Percentiles rank a stretch among this genome's conserved stretches.
Conservation (phyloP, 2,888 invertebrate species). For the Dilophus febrilis region DNA sequence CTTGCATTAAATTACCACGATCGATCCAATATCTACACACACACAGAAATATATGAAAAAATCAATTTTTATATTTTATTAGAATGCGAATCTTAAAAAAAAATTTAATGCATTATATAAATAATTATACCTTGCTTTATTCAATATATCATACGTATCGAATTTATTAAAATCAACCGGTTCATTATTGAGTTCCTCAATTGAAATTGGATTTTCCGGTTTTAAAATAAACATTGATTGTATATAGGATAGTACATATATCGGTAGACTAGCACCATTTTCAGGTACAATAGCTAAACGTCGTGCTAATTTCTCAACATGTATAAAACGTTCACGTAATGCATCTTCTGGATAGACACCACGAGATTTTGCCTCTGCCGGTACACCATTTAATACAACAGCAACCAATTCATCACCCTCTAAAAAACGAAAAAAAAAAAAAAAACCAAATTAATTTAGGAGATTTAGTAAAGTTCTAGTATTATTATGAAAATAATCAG, state of each 20-base stretch:
- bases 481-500: too few species aligned
- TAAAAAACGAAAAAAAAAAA: constrained; percentile 30
- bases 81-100: constrained; percentile 21
- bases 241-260: constrained; percentile 73
- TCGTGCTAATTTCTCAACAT: constrained; percentile 62
- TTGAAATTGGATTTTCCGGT: constrained; percentile 48
- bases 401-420: constrained; percentile 64
- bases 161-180: constrained; percentile 54
- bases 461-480: neutral
- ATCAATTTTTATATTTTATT: neutral
- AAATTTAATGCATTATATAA: neutral
- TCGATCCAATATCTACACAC: constrained; percentile 63
- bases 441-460: neutral
- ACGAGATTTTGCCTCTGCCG: constrained; percentile 52
- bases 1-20: constrained; percentile 69
- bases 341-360: constrained; percentile 83
- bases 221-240: constrained; percentile 71
- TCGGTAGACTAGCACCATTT: constrained; percentile 65
- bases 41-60: neutral
- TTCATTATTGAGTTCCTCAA: constrained; percentile 53
- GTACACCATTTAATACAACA: constrained; percentile 60
- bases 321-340: constrained; percentile 66
- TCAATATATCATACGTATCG: constrained; percentile 76
- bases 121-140: constrained; percentile 60
- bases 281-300: constrained; percentile 77